These are phyloP conservation scores for Lasiurus cinereus DNA, from an alignment of 2,113 vertebrate species.

Conservation along the genomic window DNA sequence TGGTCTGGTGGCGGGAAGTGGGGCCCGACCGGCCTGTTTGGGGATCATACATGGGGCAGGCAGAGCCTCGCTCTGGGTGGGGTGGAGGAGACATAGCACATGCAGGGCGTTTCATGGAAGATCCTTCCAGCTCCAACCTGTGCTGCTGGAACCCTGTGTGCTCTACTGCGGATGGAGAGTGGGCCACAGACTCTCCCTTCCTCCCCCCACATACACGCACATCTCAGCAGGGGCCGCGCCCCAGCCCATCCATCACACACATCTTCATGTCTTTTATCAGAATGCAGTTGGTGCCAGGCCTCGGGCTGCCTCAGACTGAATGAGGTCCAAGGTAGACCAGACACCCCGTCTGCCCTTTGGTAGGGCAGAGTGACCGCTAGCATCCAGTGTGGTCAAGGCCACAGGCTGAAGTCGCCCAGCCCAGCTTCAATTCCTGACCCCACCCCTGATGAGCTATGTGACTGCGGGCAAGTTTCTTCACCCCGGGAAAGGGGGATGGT, in stretches of 20 bases:
- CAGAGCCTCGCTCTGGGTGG: not conserved
- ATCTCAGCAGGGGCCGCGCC: not conserved
- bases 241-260: not conserved
- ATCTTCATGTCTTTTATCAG: not conserved
- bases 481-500: not conserved
- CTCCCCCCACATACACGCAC: not conserved
- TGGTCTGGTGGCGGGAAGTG: not conserved
- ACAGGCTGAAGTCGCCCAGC: not conserved
- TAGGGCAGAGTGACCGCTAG: not conserved
- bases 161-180: not conserved
- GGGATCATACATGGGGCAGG: not conserved
- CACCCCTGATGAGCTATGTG: not conserved
- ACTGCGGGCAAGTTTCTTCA: not conserved
- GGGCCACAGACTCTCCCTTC: not conserved
- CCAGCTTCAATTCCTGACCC: not conserved
- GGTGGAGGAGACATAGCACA: not conserved
- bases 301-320: not conserved
- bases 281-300: not conserved
- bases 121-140: not conserved
- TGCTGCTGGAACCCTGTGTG: not conserved
- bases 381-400: not conserved
- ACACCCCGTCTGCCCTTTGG: not conserved
- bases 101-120: not conserved
- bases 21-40: not conserved
- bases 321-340: not conserved